These are phyloP conservation scores for Drosophila neotestacea DNA, from an alignment of 2,888 invertebrate species.

Conservation along the genomic window DNA sequence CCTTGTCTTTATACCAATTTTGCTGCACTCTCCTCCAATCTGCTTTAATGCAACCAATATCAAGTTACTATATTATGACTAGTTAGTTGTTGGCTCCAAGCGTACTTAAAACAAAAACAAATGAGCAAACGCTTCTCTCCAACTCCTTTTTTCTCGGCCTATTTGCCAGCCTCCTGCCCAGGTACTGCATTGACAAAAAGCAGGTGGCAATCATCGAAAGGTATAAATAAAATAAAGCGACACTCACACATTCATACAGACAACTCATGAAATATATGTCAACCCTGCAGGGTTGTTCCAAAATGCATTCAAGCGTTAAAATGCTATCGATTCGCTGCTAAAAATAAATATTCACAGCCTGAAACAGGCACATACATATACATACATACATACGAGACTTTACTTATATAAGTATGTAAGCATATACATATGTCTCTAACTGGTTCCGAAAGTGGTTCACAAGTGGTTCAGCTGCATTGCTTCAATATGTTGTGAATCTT, in stretches of 20 bases:
- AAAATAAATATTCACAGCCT: conserved; percentile 59
- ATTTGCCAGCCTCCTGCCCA: not conserved
- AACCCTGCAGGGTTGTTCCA: conserved; percentile 30
- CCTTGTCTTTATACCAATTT: not conserved
- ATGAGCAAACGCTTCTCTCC: not conserved
- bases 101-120: not conserved
- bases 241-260: conserved; percentile 2
- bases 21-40: not conserved
- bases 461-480: not conserved
- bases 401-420: not conserved
- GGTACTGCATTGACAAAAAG: conserved; percentile 18
- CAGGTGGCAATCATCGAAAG: conserved; percentile 33
- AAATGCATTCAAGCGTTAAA: conserved; percentile 76
- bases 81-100: not conserved
- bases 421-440: not conserved
- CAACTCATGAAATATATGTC: conserved; percentile 19
- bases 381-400: not conserved
- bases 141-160: not conserved
- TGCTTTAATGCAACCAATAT: not conserved
- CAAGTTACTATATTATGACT: not conserved
- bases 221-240: conserved; percentile 43
- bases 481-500: not conserved
- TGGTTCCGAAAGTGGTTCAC: not conserved
- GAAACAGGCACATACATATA: conserved; percentile 19
- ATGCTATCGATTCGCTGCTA: conserved; percentile 73